phyloP scores from a whole-genome alignment of 1,140 invertebrate genomes.

The Vanessa tameamea region DNA sequence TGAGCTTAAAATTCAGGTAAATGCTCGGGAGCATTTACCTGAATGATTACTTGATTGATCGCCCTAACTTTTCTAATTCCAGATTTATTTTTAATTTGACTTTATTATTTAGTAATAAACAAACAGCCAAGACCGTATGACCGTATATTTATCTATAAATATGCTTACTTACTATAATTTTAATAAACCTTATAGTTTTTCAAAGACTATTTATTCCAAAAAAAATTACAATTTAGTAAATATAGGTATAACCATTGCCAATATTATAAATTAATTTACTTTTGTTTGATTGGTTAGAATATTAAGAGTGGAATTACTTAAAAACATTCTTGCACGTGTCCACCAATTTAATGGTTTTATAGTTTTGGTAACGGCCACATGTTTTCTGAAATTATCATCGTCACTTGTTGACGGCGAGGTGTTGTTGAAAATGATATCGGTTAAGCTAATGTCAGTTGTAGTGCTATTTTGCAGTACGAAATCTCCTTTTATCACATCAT shows the following conservation, averaged over 20 bases:
- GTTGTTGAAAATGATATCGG: conserved; percentile 20
- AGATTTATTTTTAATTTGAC: too few relatives aligned
- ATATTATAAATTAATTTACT: neutral
- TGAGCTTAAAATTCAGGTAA: too few relatives aligned
- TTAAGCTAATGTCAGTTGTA: conserved; percentile 24
- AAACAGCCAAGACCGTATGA: too few relatives aligned
- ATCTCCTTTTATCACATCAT: conserved; percentile 40
- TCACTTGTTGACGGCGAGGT: neutral
- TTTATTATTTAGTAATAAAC: too few relatives aligned
- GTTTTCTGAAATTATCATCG: conserved; percentile 29
- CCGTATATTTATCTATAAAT: too few relatives aligned
- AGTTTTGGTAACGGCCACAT: conserved; percentile 14
- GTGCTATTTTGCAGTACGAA: conserved; percentile 18
- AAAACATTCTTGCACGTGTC: conserved; percentile 3
- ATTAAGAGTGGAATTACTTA: conserved; percentile 15
- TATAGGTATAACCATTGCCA: too few relatives aligned
- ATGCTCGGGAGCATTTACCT: too few relatives aligned
- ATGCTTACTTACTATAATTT: too few relatives aligned
- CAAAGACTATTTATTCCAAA: neutral
- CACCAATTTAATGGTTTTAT: conserved; percentile 29
- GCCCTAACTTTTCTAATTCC: too few relatives aligned
- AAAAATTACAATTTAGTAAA: neutral
- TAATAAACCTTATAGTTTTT: neutral
- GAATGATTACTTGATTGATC: too few relatives aligned
- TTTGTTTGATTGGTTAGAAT: neutral